phyloP scores from a whole-genome alignment of 1,140 invertebrate species.

The Cotesia vestalis region DNA sequence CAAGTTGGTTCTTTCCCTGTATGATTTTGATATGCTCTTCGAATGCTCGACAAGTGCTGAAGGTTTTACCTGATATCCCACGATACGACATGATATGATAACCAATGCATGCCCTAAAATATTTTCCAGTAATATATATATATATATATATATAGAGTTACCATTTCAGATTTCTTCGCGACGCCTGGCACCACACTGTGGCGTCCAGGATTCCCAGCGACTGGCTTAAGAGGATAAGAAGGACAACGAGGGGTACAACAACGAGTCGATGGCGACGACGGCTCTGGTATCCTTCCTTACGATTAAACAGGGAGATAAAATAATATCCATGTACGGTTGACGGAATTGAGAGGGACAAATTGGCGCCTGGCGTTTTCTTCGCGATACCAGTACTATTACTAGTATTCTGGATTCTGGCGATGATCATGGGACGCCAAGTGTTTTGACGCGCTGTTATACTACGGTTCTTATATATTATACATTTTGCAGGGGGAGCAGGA shows the following conservation, averaged over 20 bases:
- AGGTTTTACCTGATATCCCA: too few species aligned
- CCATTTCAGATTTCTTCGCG: neutral
- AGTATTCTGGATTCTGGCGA: too few species aligned
- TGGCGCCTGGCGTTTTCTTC: conserved; percentile 25
- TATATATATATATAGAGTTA: neutral
- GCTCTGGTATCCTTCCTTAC: neutral
- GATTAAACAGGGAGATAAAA: conserved; percentile 19
- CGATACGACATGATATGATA: conserved; percentile 17
- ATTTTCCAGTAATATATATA: neutral
- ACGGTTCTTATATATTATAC: conserved; percentile 3
- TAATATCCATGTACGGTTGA: conserved; percentile 30
- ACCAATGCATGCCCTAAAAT: conserved; percentile 23
- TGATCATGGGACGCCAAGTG: conserved; percentile 30
- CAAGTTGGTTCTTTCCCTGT: too few species aligned
- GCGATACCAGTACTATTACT: neutral
- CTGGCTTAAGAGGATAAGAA: too few species aligned
- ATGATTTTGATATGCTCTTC: neutral
- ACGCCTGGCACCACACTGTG: neutral
- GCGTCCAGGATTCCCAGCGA: neutral
- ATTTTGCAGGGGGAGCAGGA: conserved; percentile 20
- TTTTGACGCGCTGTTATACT: conserved; percentile 36
- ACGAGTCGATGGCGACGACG: neutral
- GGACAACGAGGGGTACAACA: too few species aligned
- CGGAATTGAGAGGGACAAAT: conserved; percentile 30
- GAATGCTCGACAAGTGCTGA: neutral